Base-by-base conservation (phyloP, 1,140 invertebrate genomes). In the Papilio xuthus region DNA sequence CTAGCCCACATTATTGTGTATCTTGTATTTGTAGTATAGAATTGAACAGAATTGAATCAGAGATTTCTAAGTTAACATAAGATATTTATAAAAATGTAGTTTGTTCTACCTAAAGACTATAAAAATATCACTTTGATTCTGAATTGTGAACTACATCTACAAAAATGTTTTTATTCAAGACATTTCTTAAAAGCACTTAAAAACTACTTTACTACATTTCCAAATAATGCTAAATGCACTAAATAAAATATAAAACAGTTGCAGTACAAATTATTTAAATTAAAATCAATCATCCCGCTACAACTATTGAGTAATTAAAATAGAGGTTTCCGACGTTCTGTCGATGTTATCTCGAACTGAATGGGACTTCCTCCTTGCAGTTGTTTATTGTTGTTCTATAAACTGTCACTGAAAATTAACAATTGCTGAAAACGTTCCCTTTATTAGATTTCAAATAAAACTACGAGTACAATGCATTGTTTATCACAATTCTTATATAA, bases 261-360 rank as follows among this genome's bases (percentile, higher is more conserved):
- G 7, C 50, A 9, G n/a, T 9, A 53, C n/a, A 53, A 8, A 20
- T 53, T 53, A 18, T 18, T 7, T n/a, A 67, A 28, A 18, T 67
- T 13, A 28, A 67, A 67, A 28, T 13, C 12, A 67, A 67, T 32
- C 60, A 67, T 15, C 18, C 26, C 3, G 2, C 60, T 28, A 28
- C 26, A 67, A 28, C 60, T 67, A 13, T 67, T 67, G 4, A 28
- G 60, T 28, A 28, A 28, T 67, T 67, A 67, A 67, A 67, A 67
- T 6, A 32, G 13, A 28, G 26, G 26, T 26, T 67, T 28, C 60
- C 60, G 23, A 67, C 60, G 26, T 67, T 28, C 23, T 6, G 60
- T 67, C 26, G 60, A 67, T 67, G 12, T 67, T 67, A 60, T 60
- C 56, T 15, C 23, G 23, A 67, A 67, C 12, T 28, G 60, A 28